phyloP scores from a whole-genome alignment of 2,888 invertebrate species.

The Ichneumon xanthorius region DNA sequence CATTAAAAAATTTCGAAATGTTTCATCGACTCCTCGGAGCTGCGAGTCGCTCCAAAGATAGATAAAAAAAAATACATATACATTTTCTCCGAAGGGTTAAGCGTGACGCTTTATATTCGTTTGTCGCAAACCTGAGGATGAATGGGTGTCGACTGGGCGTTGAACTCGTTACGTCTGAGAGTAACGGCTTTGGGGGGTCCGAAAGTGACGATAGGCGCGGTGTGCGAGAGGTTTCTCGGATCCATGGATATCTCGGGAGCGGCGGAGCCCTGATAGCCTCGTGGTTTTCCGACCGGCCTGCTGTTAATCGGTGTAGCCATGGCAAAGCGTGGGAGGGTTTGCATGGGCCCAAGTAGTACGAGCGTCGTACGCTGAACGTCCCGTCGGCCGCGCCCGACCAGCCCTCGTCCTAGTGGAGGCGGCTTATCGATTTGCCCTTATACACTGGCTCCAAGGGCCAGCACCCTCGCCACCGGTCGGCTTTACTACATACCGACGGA shows the following conservation, averaged over 20 bases:
- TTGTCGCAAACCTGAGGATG: slow-evolving; percentile 60
- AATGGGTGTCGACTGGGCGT: slow-evolving; percentile 44
- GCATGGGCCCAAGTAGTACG: slow-evolving; percentile 65
- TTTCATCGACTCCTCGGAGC: too few relatives aligned
- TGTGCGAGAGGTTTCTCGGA: slow-evolving; percentile 77
- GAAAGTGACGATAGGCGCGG: slow-evolving; percentile 33
- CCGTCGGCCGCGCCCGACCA: slow-evolving; percentile 70
- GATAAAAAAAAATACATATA: background rate
- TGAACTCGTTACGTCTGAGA: slow-evolving; percentile 59
- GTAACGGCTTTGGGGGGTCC: slow-evolving; percentile 53
- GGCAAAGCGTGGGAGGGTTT: slow-evolving; percentile 35
- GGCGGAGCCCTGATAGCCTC: slow-evolving; percentile 58
- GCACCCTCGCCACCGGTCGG: slow-evolving; percentile 63
- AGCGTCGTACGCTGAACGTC: slow-evolving; percentile 51
- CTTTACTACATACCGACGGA: slow-evolving; percentile 57
- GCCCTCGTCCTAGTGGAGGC: slow-evolving; percentile 60
- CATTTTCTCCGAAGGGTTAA: background rate
- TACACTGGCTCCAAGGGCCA: slow-evolving; percentile 63
- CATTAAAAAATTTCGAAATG: too few relatives aligned
- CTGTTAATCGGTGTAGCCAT: slow-evolving; percentile 78
- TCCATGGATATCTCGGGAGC: slow-evolving; percentile 81
- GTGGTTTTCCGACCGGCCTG: slow-evolving; percentile 72
- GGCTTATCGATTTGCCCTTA: slow-evolving; percentile 69
- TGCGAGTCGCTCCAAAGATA: too few relatives aligned
- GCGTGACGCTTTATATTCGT: background rate